A percentile compares a stretch with the other conserved stretches of the same genome.
phyloP scores from a whole-genome alignment of 2,888 invertebrate genomes.

The Apamea epomidion region DNA sequence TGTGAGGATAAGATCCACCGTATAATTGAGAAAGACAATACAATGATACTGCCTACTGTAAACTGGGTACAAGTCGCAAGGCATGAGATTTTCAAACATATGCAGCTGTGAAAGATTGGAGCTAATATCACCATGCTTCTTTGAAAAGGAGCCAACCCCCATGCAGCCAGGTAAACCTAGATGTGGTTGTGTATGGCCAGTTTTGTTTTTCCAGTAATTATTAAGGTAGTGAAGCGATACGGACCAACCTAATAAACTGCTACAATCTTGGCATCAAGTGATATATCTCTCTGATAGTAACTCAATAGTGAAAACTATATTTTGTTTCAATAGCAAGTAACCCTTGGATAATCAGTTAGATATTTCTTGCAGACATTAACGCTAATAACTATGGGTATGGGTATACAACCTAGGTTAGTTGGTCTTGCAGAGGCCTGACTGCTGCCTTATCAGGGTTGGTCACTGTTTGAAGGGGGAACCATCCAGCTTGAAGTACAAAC shows the following conservation, averaged over 20 bases:
- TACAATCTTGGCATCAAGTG: too few species aligned
- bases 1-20: background rate
- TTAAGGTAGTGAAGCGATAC: too few species aligned
- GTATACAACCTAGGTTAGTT: background rate
- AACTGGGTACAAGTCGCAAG: too few species aligned
- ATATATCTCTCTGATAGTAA: background rate
- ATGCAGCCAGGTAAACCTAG: too few species aligned
- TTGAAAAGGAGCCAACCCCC: background rate
- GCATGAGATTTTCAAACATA: background rate
- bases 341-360: background rate
- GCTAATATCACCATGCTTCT: background rate
- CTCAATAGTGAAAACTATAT: background rate
- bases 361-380: background rate
- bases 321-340: background rate
- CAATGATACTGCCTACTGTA: background rate
- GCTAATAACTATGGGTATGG: too few species aligned
- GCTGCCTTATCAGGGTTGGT: background rate
- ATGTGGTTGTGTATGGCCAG: too few species aligned
- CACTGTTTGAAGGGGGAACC: background rate
- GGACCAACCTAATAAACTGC: background rate
- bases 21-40: background rate
- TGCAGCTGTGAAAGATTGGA: background rate
- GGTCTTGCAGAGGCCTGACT: background rate
- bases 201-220: background rate
- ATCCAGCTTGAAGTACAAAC: background rate